A percentile compares a stretch with the other conserved stretches of the same genome.
phyloP scores from a whole-genome alignment of 2,113 vertebrate genomes.

The Setophaga kirtlandii region DNA sequence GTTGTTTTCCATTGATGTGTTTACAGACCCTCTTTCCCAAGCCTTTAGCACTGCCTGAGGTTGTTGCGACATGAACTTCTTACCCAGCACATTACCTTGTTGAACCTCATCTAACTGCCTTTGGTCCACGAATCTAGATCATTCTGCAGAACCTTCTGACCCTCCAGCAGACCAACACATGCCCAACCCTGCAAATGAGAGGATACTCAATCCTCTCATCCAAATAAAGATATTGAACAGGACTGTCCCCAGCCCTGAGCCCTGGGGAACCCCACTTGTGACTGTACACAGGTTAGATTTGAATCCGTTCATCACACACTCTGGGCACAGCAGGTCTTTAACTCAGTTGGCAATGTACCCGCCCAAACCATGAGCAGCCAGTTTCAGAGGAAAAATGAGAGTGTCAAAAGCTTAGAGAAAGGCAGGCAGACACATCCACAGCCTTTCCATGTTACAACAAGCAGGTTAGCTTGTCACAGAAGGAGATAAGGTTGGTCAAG shows the following conservation, averaged over 20 bases:
- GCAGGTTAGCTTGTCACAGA: neutral
- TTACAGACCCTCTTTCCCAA: neutral
- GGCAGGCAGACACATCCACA: neutral
- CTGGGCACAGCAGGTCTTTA: neutral
- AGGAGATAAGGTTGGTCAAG: neutral
- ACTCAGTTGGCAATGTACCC: neutral
- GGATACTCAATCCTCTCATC: neutral
- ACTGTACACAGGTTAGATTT: neutral
- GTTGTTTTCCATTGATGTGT: neutral
- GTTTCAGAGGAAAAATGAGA: neutral
- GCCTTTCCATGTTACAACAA: neutral
- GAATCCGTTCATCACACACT: neutral
- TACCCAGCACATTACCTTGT: neutral
- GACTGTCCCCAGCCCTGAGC: rapidly evolving
- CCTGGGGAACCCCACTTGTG: neutral
- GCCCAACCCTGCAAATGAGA: neutral
- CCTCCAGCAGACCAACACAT: neutral
- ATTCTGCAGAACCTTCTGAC: neutral
- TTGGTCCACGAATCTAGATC: neutral
- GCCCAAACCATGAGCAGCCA: neutral
- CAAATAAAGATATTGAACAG: neutral
- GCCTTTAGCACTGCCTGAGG: neutral
- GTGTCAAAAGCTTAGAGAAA: neutral
- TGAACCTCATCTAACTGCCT: neutral
- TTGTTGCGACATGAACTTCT: rapidly evolving